These are phyloP conservation scores for Azemiops feae DNA, from an alignment of 2,113 vertebrate genomes.

Conservation along the genomic window DNA sequence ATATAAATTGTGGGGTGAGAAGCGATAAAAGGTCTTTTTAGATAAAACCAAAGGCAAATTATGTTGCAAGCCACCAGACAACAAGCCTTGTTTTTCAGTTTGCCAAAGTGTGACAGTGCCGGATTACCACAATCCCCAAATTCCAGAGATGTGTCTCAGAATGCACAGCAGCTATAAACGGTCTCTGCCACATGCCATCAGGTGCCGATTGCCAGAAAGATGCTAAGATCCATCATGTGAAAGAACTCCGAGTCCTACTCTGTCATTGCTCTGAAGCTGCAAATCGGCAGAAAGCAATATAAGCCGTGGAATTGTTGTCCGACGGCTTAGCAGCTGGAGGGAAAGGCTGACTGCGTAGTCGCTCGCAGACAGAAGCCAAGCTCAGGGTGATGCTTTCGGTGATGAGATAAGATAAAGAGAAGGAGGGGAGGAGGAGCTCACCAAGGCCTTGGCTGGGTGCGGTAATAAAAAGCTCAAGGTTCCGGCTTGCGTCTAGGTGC, in stretches of 20 bases:
- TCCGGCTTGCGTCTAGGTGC: neutral
- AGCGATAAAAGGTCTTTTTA: neutral
- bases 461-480: neutral
- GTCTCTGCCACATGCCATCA: neutral
- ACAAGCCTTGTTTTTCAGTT: neutral
- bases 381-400: neutral
- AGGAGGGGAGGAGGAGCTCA: neutral
- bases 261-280: neutral
- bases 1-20: neutral
- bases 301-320: neutral
- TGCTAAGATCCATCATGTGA: neutral
- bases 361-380: neutral
- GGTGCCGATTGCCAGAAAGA: neutral
- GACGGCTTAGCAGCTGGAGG: neutral
- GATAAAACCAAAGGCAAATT: constrained; percentile 7
- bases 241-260: rapidly evolving
- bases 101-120: constrained; percentile 22
- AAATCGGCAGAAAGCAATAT: neutral
- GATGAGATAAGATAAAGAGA: constrained; percentile 40
- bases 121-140: neutral
- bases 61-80: neutral
- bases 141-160: neutral
- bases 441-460: neutral
- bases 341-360: neutral
- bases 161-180: neutral